Base-by-base conservation (phyloP, 2,113 vertebrate species). In the Turnix velox region DNA sequence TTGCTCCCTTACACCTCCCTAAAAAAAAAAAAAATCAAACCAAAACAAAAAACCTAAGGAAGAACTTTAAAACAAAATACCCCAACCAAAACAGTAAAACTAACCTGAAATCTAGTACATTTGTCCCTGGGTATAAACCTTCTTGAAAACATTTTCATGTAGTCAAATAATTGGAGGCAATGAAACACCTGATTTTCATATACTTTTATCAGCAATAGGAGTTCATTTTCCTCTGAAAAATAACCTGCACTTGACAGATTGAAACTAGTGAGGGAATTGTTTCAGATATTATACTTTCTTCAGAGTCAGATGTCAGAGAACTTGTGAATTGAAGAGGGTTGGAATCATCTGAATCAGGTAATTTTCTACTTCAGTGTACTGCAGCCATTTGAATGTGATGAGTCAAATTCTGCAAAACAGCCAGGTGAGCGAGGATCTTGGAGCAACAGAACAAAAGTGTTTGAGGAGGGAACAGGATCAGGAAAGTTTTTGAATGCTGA, bases 1-100 rank as follows among this genome's bases (percentile, higher is more conserved):
- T 22, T 10, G 3, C 25, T 4, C 9, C 19, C 6, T 12, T 2
- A 2, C 20, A 1, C 2, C n/a, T 2, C 40, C 14, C 22, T 11
- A 2, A 12, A 37, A 33, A 16, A 46, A 12, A 19, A 10, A 10
- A 18, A 14, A 7, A 45, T n/a, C 43, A 45, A 54, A 19, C 10
- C 9, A 45, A 15, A 61, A 49, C 30, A 33, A 10, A 8, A 51
- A 42, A 33, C 3, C 12, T 3, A 24, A n/a, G n/a, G n/a, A n/a
- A n/a, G n/a, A n/a, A n/a, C n/a, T n/a, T n/a, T n/a, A n/a, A n/a
- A n/a, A n/a, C n/a, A 61, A 37, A 39, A 17, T 25, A 14, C 48
- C 12, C 48, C 48, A 49, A 49, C 31, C 31, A 40, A 40, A n/a
- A n/a, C n/a, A n/a, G n/a, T n/a, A n/a, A n/a, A n/a, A 14, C 14